Base-by-base conservation (phyloP, 2,888 invertebrate genomes). In the Parascotia fuliginaria region DNA sequence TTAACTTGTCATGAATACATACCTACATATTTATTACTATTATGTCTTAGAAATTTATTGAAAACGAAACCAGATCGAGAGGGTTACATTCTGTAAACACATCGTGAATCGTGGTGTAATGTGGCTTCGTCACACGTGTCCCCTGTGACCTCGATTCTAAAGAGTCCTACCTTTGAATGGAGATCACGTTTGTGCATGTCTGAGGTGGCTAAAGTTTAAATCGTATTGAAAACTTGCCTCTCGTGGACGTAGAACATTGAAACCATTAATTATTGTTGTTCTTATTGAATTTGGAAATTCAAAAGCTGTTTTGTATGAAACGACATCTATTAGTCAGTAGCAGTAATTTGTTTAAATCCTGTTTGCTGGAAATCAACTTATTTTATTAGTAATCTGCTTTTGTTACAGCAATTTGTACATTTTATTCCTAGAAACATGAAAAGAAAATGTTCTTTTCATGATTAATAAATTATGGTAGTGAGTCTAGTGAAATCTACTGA, bases 181-280 rank as follows among this genome's bases (percentile, higher is more conserved):
- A 42, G 49, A 57, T 70, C 75, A 77, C 73, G 75, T 70, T 60
- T 55, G 34, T 47, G 33, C 46, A 34, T 51, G 52, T 55, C 57
- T 64, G 53, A 57, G 57, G 64, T 44, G 47, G 33, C 38, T 40
- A 19, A 39, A 39, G 11, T 57, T 52, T 46, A 49, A 57, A 51
- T 57, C 9, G 24, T 9, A 29, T 33, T 13, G 9, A 34, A 38
- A 48, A 39, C 32, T 41, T 32, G 34, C 31, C 11, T 34, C 34
- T 29, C 19, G 7, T 7, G 42, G 33, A 33, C 9, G 4, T 7
- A 36, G 19, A 36, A 36, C 22, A 33, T 33, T 33, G 36, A 36
- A 36, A 36, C 19, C 19, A 22, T 15, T 19, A 11, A 36, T 36
- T 36, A 19, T 4, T 33, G 31, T 16, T 6, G 33, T 14, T 16